Evolutionary conservation across 2,113 vertebrate genomes (phyloP).

Genomic region (Trochalopteron elliotii): DNA sequence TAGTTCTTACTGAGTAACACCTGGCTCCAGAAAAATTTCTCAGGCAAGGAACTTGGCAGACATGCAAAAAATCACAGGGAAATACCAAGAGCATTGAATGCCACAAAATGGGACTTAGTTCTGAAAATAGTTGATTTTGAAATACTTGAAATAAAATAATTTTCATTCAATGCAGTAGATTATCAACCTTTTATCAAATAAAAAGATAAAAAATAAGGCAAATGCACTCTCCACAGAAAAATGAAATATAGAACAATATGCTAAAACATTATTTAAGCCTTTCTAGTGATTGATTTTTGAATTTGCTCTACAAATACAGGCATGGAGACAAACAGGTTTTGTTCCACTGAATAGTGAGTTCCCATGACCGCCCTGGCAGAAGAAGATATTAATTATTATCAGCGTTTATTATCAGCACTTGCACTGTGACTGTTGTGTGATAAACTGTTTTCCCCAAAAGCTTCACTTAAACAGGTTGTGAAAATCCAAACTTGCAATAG

Average conservation of each 20-base stretch:
- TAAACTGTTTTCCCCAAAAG: neutral
- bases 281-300: neutral
- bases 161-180: neutral
- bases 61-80: neutral
- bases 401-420: neutral
- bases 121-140: neutral
- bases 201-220: neutral
- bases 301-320: neutral
- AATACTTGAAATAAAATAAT: neutral
- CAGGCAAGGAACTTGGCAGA: neutral
- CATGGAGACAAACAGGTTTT: neutral
- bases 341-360: neutral
- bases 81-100: neutral
- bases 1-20: neutral
- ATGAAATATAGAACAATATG: fast-evolving
- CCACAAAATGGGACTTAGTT: neutral
- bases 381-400: neutral
- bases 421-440: neutral
- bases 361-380: fast-evolving
- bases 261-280: neutral
- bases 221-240: neutral
- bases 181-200: neutral
- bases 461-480: neutral
- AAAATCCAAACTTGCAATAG: neutral
- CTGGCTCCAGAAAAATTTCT: neutral